phyloP scores from a whole-genome alignment of 2,888 invertebrate genomes.

The Brenthis daphne region DNA sequence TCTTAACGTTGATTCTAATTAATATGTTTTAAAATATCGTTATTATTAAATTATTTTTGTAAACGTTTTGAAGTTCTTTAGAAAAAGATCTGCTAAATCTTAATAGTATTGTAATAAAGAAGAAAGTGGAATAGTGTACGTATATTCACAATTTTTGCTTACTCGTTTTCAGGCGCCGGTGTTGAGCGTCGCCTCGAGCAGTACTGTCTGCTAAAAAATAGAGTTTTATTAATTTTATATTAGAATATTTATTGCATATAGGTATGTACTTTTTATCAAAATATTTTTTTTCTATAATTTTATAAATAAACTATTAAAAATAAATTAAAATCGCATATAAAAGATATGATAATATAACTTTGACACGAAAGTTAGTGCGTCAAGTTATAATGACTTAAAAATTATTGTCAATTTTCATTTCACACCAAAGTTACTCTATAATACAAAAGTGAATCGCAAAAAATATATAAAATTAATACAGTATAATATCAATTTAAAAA shows the following conservation, averaged over 20 bases:
- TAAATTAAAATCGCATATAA: too few relatives aligned
- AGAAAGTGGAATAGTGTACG: conserved; percentile 8
- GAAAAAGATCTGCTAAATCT: background rate
- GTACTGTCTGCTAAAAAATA: conserved; percentile 31
- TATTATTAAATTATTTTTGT: too few relatives aligned
- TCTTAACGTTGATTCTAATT: background rate
- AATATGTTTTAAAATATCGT: background rate
- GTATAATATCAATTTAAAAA: background rate
- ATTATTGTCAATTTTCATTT: too few relatives aligned
- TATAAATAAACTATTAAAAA: too few relatives aligned
- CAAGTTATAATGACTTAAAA: too few relatives aligned
- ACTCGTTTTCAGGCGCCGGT: conserved; percentile 31
- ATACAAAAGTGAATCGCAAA: too few relatives aligned
- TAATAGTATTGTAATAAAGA: background rate
- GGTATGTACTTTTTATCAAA: background rate
- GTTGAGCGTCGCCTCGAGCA: conserved; percentile 34
- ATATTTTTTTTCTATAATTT: background rate
- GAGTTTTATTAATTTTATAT: background rate
- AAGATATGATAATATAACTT: too few relatives aligned
- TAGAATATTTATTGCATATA: background rate
- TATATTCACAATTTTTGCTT: conserved; percentile 28
- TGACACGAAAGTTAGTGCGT: too few relatives aligned
- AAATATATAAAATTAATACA: too few relatives aligned
- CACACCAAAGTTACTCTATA: too few relatives aligned
- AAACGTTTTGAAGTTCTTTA: background rate